phyloP scores from a whole-genome alignment of 2,888 invertebrate species.

The Resseliella maxima region DNA sequence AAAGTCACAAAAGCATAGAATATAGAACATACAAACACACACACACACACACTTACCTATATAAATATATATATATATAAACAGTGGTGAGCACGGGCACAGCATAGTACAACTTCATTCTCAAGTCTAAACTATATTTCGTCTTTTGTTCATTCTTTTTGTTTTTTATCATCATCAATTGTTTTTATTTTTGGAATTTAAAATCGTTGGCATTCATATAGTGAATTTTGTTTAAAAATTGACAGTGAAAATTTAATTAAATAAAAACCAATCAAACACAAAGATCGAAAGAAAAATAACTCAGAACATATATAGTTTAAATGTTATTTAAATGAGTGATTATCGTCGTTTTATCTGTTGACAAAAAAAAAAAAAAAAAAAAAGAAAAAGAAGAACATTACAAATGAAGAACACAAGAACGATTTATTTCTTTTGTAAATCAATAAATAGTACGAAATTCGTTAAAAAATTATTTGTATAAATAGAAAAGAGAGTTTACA shows the following conservation, averaged over 20 bases:
- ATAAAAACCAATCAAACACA: background rate
- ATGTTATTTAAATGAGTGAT: slow-evolving; percentile 21
- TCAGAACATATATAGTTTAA: background rate
- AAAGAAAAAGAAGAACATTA: background rate
- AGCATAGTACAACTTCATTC: background rate
- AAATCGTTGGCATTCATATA: background rate
- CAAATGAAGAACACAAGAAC: background rate
- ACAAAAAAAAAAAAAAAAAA: background rate
- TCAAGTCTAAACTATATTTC: slow-evolving; percentile 23
- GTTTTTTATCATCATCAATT: too few relatives aligned
- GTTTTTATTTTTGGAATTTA: too few relatives aligned
- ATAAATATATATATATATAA: too few relatives aligned
- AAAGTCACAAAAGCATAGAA: background rate
- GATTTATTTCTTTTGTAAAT: background rate
- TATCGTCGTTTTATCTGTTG: background rate
- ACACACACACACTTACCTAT: background rate
- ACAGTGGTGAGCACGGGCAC: background rate
- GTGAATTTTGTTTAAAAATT: background rate
- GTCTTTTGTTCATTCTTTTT: background rate
- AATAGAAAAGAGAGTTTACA: background rate
- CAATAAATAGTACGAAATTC: slow-evolving; percentile 2
- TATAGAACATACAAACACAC: background rate
- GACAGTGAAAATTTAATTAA: background rate
- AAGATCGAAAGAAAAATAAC: background rate
- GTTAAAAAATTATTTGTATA: background rate